These are phyloP conservation scores for Eristalis intricaria DNA, from an alignment of 2,888 invertebrate species.

Conservation along the genomic window DNA sequence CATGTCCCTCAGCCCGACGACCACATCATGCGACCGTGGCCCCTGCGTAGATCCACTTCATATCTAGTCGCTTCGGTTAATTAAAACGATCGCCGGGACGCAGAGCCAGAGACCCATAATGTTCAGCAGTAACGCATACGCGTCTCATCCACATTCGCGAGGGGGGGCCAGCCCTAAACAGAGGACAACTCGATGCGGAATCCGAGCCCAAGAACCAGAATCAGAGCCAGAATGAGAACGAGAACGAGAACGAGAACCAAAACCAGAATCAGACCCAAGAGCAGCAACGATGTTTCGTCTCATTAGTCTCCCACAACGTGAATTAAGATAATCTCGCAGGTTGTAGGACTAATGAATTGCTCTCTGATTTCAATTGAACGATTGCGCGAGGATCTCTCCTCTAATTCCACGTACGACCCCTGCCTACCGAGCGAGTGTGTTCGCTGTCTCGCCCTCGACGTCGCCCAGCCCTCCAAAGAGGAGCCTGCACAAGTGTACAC, in stretches of 20 bases:
- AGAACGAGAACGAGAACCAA: background rate
- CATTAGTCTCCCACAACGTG: conserved; percentile 82
- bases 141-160: conserved; percentile 27
- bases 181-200: background rate
- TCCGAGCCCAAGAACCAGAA: background rate
- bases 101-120: conserved; percentile 44
- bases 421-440: background rate
- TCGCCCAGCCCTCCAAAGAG: background rate
- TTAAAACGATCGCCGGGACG: conserved; percentile 41
- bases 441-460: conserved; percentile 5
- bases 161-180: background rate
- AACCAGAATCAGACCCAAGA: background rate
- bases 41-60: conserved; percentile 42
- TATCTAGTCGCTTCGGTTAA: conserved; percentile 36
- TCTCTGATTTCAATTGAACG: conserved; percentile 81
- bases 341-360: conserved; percentile 81
- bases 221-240: background rate
- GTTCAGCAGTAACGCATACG: conserved; percentile 66
- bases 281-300: conserved; percentile 76
- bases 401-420: conserved; percentile 63
- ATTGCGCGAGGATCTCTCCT: conserved; percentile 74
- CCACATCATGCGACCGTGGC: conserved; percentile 14
- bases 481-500: conserved; percentile 26
- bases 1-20: background rate
- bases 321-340: conserved; percentile 80